Conservation (phyloP, 2,888 invertebrate genomes). For the Heliconius ethilla region DNA sequence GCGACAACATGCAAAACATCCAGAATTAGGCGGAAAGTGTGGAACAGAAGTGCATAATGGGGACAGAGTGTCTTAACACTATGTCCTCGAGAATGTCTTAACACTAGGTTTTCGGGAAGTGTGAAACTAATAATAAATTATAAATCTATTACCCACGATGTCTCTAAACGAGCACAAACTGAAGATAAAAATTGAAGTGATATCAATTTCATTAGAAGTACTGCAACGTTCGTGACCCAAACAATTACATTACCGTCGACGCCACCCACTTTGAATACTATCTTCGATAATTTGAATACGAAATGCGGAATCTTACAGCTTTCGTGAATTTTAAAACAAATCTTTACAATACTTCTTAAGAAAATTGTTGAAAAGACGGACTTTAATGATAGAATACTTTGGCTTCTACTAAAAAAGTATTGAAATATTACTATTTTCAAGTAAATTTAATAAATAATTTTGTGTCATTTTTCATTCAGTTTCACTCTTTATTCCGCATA, state of each 20-base stretch:
- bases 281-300: not conserved
- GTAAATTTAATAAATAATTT: not conserved
- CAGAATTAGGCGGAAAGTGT: no score
- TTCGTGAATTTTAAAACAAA: not conserved
- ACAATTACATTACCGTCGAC: not conserved
- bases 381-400: not conserved
- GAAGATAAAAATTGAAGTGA: not conserved
- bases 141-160: not conserved
- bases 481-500: no score
- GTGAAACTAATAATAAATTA: not conserved
- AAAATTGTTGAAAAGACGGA: not conserved
- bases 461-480: not conserved
- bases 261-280: not conserved
- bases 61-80: no score
- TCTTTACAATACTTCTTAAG: not conserved
- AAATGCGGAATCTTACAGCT: not conserved
- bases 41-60: no score
- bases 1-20: no score
- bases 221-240: not conserved
- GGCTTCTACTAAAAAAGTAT: not conserved
- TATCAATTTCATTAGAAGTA: not conserved
- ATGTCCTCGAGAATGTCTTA: no score
- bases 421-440: not conserved
- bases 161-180: not conserved
- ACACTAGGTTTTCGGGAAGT: no score